Conservation (phyloP, 2,113 vertebrate species). For the Mystacornis crossleyi region DNA sequence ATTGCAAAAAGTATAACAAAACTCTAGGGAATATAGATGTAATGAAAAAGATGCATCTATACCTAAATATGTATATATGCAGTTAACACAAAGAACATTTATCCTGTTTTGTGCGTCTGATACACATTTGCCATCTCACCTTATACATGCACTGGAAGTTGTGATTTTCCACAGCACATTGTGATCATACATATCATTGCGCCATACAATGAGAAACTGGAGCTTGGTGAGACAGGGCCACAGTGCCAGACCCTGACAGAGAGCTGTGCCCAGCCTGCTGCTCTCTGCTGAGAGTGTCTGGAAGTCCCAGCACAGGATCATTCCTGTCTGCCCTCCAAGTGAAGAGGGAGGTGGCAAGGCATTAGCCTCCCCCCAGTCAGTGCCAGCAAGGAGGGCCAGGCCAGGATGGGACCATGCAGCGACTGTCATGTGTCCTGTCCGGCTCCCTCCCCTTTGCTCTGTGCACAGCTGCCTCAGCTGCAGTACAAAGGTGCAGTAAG, state of each 20-base stretch:
- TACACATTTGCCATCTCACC: neutral
- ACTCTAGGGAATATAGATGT: neutral
- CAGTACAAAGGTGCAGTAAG: neutral
- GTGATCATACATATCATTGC: neutral
- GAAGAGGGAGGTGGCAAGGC: neutral
- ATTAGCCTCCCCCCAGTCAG: neutral
- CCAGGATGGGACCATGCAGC: neutral
- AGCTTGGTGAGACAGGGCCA: neutral
- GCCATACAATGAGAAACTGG: neutral
- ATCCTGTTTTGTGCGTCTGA: neutral
- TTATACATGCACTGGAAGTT: neutral
- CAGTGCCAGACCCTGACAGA: neutral
- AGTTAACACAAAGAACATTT: neutral
- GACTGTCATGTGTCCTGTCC: neutral
- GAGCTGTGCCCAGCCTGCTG: neutral
- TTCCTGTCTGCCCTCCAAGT: neutral
- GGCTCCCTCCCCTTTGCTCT: neutral
- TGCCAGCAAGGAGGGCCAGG: neutral
- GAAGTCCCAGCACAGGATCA: no score
- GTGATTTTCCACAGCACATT: neutral
- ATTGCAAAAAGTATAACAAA: neutral
- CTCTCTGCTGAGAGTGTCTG: neutral
- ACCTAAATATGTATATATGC: neutral
- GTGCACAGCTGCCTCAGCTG: neutral
- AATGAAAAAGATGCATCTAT: neutral